phyloP scores from a whole-genome alignment of 2,113 vertebrate species.

The Brevimyrus niger region DNA sequence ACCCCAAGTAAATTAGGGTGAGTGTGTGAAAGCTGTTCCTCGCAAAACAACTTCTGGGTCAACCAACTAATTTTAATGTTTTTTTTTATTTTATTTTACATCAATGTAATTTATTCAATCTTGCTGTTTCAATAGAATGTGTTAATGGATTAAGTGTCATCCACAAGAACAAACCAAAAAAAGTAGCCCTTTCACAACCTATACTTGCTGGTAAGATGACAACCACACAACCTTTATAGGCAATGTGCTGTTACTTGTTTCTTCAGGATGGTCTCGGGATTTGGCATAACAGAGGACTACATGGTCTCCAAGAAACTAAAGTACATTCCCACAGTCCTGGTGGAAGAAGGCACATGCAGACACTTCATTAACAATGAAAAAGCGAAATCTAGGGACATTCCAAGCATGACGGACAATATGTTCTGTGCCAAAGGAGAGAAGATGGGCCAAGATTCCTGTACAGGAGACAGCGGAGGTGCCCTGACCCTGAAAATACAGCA shows the following conservation, averaged over 20 bases:
- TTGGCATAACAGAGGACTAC: conserved; percentile 14
- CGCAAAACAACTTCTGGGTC: neutral
- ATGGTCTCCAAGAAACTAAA: conserved; percentile 32
- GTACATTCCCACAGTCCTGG: conserved; percentile 42
- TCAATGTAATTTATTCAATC: neutral
- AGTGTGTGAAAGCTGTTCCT: neutral
- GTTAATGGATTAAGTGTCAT: neutral
- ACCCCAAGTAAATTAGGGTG: conserved; percentile 30
- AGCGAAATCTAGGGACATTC: conserved; percentile 49
- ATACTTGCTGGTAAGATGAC: neutral
- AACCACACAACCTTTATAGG: neutral
- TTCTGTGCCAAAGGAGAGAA: conserved; percentile 75
- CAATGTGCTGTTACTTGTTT: neutral
- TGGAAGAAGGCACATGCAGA: conserved; percentile 55
- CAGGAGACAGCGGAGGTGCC: conserved; percentile 72
- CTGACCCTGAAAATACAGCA: conserved; percentile 55
- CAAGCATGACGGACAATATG: conserved; percentile 75
- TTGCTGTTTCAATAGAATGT: neutral
- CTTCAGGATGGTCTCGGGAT: conserved; percentile 48
- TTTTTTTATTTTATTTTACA: neutral
- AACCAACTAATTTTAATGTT: neutral
- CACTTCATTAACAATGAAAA: conserved; percentile 53
- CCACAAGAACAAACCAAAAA: neutral
- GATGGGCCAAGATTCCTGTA: conserved; percentile 70
- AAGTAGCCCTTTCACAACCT: neutral